Base-by-base conservation (phyloP, 2,888 invertebrate species). In the Cephus sareptanus region DNA sequence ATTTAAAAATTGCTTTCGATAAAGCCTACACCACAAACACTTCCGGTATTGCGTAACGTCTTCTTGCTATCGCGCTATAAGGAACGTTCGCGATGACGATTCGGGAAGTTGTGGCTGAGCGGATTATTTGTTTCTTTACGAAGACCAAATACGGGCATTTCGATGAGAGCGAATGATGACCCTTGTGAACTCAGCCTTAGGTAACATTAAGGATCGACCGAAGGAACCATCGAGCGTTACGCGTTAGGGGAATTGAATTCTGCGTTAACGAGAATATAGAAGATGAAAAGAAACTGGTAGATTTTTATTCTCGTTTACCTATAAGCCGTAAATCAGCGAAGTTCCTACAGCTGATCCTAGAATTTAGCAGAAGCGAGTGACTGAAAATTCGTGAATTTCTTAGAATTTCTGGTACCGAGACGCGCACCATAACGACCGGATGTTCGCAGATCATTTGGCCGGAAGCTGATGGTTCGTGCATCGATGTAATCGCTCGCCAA, bases 361-460 rank as follows among this genome's bases (percentile, higher is more conserved):
- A 40, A 40, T 15, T 4, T 15, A 15, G 40, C 40, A 40, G 40
- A 37, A 37, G 13, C 13, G 37, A 0, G 40, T 40, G 15, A 56
- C 56, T 9, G 23, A 56, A 56, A 56, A 23, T 2, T 23, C 0
- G 0, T 9, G 56, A 56, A 23, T 56, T 56, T 56, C 56, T 23
- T 56, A 6, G 56, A 56, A 56, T 56, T 23, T 56, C 56, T 30
- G 11, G 30, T 33, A 71, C 30, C 31, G 11, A 31, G 71, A 23
- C 13, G 71, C 30, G 13, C 71, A 30, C 12, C 30, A 33, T 34
- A 33, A 31, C 71, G 82, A 74, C 85, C 90, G 90, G 89, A 90
- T 87, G 90, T 90, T 86, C 86, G 88, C 84, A 88, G 87, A 90
- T 90, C 88, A 87, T 89, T 89, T 90, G 86, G 87, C 90, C 89